Evolutionary conservation across 2,113 vertebrate species (phyloP).

Genomic region (Phodopus roborovskii): DNA sequence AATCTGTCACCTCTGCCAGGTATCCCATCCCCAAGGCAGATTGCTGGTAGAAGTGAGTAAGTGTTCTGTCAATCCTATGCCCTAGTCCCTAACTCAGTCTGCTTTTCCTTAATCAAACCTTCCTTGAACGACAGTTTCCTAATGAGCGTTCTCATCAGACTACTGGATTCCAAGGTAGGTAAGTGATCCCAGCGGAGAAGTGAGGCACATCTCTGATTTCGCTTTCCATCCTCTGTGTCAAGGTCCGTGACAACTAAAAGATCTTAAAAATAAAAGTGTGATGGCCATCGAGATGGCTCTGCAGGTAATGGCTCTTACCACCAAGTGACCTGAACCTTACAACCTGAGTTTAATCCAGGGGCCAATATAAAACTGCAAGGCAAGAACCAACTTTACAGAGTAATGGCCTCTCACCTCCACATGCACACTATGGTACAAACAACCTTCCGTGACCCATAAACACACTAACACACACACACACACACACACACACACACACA

Average conservation of each 20-base stretch:
- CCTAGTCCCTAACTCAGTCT: not conserved
- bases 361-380: not conserved
- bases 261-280: not conserved
- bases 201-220: not conserved
- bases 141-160: not conserved
- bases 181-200: not conserved
- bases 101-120: not conserved
- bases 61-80: not conserved
- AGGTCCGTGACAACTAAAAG: not conserved
- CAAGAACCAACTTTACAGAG: not conserved
- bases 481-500: no score
- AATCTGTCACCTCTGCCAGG: rapidly evolving
- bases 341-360: not conserved
- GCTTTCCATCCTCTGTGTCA: not conserved
- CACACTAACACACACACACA: no score
- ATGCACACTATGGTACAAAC: not conserved
- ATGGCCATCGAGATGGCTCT: not conserved
- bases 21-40: not conserved
- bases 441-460: not conserved
- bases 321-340: not conserved
- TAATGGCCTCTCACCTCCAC: not conserved
- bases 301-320: not conserved
- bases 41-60: no score
- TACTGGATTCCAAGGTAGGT: no score
- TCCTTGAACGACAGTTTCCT: no score